Percentiles rank a stretch among this genome's conserved stretches.
phyloP scores from a whole-genome alignment of 2,888 invertebrate species.

The Icerya purchasi region DNA sequence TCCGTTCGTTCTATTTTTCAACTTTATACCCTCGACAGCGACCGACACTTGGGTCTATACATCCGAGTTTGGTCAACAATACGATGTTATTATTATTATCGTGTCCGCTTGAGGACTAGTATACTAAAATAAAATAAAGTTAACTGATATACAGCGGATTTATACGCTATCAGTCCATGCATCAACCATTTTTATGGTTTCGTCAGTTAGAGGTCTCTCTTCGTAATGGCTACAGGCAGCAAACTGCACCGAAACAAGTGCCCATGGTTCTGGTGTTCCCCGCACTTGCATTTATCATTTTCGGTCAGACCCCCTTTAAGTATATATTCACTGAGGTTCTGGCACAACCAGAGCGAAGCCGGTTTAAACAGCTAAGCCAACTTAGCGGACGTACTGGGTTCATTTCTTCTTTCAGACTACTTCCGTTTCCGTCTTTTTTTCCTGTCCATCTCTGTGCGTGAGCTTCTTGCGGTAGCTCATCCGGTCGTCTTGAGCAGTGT shows the following conservation, averaged over 20 bases:
- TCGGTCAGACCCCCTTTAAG: neutral
- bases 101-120: too few relatives aligned
- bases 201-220: neutral
- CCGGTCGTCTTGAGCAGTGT: neutral
- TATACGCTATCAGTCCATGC: neutral
- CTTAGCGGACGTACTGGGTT: neutral
- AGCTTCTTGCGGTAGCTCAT: neutral
- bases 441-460: neutral
- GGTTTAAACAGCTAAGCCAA: neutral
- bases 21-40: too few relatives aligned
- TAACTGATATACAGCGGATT: too few relatives aligned
- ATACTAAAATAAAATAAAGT: too few relatives aligned
- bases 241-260: neutral
- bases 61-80: too few relatives aligned
- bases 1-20: too few relatives aligned
- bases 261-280: neutral
- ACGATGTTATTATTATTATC: too few relatives aligned
- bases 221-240: neutral
- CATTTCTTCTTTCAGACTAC: neutral
- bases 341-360: neutral
- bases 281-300: neutral
- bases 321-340: neutral
- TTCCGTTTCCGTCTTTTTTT: neutral
- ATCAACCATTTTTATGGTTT: neutral
- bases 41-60: too few relatives aligned